Conservation (phyloP, 2,113 vertebrate species). For the Petrocephalus zakoni region DNA sequence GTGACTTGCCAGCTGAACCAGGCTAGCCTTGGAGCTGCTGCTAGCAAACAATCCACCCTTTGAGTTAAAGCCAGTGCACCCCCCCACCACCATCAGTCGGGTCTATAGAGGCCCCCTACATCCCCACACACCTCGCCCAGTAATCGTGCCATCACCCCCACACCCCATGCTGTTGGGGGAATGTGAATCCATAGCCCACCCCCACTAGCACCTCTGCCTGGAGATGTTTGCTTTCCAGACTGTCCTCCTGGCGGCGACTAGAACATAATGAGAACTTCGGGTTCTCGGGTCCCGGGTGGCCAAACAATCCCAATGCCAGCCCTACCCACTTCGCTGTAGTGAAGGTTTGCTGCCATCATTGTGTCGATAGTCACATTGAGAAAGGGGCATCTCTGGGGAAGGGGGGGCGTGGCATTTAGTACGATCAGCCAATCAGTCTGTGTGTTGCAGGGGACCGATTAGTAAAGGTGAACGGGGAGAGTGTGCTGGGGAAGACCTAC, state of each 20-base stretch:
- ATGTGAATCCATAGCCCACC: background rate
- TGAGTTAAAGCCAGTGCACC: too few relatives aligned
- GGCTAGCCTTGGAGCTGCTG: background rate
- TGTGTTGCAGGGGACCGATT: constrained; percentile 77
- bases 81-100: background rate
- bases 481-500: constrained; percentile 90
- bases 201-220: background rate
- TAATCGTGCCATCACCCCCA: too few relatives aligned
- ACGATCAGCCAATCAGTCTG: background rate
- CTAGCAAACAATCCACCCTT: background rate
- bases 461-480: constrained; percentile 94
- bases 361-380: background rate
- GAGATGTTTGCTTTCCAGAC: constrained; percentile 4
- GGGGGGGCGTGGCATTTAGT: background rate
- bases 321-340: background rate
- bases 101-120: background rate
- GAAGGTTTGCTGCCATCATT: background rate
- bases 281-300: background rate
- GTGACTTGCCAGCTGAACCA: constrained; percentile 14
- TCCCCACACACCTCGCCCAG: background rate
- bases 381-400: background rate
- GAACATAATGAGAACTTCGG: background rate
- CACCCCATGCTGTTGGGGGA: background rate
- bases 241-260: background rate
- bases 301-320: background rate